A percentile compares a stretch with the other conserved stretches of the same genome.
phyloP scores from a whole-genome alignment of 92 coral and sea anemone genomes.

The Nematostella vectensis region DNA sequence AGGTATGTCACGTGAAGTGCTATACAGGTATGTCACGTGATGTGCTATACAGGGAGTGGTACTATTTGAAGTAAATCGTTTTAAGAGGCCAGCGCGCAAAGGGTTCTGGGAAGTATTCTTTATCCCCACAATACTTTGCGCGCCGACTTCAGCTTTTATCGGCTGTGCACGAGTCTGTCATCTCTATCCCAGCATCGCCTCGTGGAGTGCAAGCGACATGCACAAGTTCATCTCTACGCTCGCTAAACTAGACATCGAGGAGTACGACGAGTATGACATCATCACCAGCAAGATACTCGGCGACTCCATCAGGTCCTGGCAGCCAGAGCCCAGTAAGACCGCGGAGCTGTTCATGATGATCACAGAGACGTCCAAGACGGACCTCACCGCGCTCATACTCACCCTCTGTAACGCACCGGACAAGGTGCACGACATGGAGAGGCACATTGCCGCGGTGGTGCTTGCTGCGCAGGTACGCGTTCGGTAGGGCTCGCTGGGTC shows the following conservation, averaged over 20 bases:
- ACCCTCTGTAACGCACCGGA: conserved; percentile 69
- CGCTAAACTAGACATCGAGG: conserved; percentile 39
- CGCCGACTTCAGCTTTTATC: no score
- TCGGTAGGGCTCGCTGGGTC: no score
- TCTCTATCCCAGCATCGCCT: conserved; percentile 36
- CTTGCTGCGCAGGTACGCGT: conserved; percentile 52
- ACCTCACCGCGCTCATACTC: conserved; percentile 49
- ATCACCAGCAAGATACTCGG: conserved; percentile 50
- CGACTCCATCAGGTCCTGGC: conserved; percentile 60
- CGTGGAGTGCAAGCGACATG: conserved; percentile 57
- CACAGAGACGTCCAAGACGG: conserved; percentile 46
- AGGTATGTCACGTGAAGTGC: no score
- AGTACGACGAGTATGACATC: conserved; percentile 68
- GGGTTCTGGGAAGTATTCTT: no score
- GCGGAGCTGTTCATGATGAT: conserved; percentile 60
- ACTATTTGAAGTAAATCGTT: no score
- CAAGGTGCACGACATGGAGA: conserved; percentile 49
- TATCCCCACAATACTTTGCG: no score
- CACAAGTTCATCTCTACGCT: conserved; percentile 52
- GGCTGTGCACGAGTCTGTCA: conserved; percentile 15
- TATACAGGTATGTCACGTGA: no score
- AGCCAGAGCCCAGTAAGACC: conserved; percentile 28
- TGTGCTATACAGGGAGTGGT: no score
- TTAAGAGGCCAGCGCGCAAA: no score
- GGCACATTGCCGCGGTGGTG: conserved; percentile 57